These are phyloP conservation scores for Ficedula albicollis DNA, from an alignment of 2,797 vertebrate genomes.

Conservation along the genomic window DNA sequence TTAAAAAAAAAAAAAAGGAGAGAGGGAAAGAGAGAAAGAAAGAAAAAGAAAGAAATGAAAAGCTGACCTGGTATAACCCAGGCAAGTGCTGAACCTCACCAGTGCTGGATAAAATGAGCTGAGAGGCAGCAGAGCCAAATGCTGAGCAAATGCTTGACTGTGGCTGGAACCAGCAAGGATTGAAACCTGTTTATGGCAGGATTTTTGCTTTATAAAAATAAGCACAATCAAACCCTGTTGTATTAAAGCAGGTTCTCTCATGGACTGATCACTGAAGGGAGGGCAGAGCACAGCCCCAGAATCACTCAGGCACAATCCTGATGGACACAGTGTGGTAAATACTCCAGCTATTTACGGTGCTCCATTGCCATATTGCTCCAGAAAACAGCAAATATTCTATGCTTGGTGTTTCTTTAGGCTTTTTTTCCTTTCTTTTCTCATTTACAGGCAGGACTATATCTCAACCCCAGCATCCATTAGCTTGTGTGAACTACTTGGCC, in stretches of 20 bases:
- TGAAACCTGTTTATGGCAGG: background rate
- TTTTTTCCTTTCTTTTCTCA: background rate
- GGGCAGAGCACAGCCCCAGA: background rate
- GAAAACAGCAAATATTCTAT: background rate
- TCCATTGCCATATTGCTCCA: background rate
- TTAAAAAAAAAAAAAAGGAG: background rate
- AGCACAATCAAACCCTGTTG: background rate
- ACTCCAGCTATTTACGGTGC: background rate
- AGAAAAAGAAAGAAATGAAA: constrained; percentile 11
- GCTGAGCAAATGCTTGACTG: background rate
- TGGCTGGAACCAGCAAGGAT: background rate
- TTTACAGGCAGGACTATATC: background rate
- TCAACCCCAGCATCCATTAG: background rate
- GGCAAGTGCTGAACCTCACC: background rate
- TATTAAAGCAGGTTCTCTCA: background rate
- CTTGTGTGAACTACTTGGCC: background rate
- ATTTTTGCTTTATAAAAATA: background rate
- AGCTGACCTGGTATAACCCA: constrained; percentile 45
- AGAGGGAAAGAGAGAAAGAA: background rate
- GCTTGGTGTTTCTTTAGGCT: background rate
- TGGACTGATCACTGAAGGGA: background rate
- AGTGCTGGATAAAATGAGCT: background rate
- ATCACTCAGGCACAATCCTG: rapidly evolving
- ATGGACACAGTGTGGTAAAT: rapidly evolving
- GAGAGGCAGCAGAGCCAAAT: constrained; percentile 17